Evolutionary conservation across 2,797 vertebrate genomes (phyloP).

Genomic region (Hydrophis major): DNA sequence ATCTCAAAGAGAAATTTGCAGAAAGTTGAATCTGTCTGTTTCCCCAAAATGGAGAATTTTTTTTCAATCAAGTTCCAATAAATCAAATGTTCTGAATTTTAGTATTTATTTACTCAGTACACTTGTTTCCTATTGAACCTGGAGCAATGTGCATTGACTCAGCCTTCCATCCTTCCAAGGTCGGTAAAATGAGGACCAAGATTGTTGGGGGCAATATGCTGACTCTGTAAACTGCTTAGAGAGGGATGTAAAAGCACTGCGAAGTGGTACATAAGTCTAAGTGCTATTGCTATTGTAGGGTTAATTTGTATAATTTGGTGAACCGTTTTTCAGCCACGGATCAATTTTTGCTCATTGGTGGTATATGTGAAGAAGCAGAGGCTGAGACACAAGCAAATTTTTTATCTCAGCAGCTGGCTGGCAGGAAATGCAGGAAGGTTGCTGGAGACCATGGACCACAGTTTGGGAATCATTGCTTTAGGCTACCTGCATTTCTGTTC

Average conservation of each 20-base stretch:
- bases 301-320: background rate
- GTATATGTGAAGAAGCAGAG: background rate
- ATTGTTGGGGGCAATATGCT: background rate
- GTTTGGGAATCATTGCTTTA: background rate
- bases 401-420: background rate
- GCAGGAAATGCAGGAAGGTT: background rate
- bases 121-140: background rate
- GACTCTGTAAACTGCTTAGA: background rate
- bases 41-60: background rate
- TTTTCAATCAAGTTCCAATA: background rate
- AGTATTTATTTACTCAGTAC: background rate
- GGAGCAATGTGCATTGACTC: background rate
- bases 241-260: background rate
- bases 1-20: background rate
- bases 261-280: background rate
- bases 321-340: background rate
- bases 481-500: background rate
- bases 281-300: background rate
- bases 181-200: background rate
- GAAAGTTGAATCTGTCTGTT: background rate
- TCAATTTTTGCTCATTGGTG: background rate
- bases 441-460: background rate
- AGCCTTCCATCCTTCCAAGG: background rate
- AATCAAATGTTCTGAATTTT: background rate
- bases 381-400: background rate